Conservation (phyloP, 2,888 invertebrate genomes). For the Acleris cristana region DNA sequence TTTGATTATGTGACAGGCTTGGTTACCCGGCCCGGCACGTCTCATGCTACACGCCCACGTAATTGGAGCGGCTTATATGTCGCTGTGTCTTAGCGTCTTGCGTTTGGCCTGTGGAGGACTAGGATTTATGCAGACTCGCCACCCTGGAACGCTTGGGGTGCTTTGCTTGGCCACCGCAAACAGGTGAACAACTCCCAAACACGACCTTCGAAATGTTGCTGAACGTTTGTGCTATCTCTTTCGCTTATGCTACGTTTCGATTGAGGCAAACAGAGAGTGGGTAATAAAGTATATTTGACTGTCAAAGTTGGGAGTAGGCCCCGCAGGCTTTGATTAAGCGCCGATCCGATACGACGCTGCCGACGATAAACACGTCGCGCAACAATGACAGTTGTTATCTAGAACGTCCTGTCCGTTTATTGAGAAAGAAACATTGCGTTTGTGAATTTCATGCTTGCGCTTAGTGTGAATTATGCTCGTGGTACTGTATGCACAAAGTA, state of each 20-base stretch:
- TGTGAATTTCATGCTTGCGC: constrained; percentile 6
- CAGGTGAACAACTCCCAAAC: too few relatives aligned
- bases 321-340: constrained; percentile 50
- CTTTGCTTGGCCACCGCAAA: too few relatives aligned
- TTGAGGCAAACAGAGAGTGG: not conserved
- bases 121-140: constrained; percentile 3
- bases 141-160: not conserved
- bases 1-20: constrained; percentile 26
- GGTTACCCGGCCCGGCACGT: not conserved
- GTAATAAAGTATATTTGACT: not conserved
- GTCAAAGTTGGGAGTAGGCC: not conserved
- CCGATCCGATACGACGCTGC: constrained; percentile 47
- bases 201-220: too few relatives aligned
- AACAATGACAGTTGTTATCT: constrained; percentile 25
- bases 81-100: not conserved
- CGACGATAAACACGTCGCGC: constrained; percentile 49
- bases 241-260: not conserved
- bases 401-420: constrained; percentile 14
- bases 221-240: too few relatives aligned
- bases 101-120: not conserved
- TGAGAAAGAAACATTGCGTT: constrained; percentile 11
- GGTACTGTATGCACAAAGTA: too few relatives aligned
- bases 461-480: not conserved
- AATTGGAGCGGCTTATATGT: constrained; percentile 20
- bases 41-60: not conserved